phyloP scores from a whole-genome alignment of 2,797 vertebrate species.

The Carcharodon carcharias region DNA sequence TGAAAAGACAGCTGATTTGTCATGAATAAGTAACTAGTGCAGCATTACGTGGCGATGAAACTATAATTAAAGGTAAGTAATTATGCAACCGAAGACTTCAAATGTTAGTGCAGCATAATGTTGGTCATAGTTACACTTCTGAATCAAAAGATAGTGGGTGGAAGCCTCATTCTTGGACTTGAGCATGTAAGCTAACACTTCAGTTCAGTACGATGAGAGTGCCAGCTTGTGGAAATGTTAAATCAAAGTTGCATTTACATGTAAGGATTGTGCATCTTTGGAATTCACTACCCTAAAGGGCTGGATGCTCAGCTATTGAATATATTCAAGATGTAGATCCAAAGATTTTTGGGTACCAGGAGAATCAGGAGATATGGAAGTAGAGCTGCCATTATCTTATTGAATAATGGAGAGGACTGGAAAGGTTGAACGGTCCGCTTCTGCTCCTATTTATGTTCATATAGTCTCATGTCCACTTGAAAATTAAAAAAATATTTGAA shows the following conservation, averaged over 20 bases:
- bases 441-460: not conserved
- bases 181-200: not conserved
- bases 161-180: not conserved
- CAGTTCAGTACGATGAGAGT: not conserved
- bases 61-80: not conserved
- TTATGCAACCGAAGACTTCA: not conserved
- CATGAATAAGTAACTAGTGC: not conserved
- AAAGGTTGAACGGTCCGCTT: not conserved
- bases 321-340: not conserved
- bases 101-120: not conserved
- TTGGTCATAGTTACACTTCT: not conserved
- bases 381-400: not conserved
- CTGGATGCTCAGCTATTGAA: not conserved
- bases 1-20: not conserved
- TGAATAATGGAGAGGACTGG: not conserved
- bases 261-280: not conserved
- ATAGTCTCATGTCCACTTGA: not conserved
- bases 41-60: not conserved
- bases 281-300: not conserved
- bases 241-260: not conserved
- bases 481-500: not conserved
- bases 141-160: not conserved
- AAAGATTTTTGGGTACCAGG: not conserved
- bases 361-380: not conserved
- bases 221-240: not conserved